Evolutionary conservation across 1,140 invertebrate species (phyloP).

Genomic region (Eupristina koningsbergeri): DNA sequence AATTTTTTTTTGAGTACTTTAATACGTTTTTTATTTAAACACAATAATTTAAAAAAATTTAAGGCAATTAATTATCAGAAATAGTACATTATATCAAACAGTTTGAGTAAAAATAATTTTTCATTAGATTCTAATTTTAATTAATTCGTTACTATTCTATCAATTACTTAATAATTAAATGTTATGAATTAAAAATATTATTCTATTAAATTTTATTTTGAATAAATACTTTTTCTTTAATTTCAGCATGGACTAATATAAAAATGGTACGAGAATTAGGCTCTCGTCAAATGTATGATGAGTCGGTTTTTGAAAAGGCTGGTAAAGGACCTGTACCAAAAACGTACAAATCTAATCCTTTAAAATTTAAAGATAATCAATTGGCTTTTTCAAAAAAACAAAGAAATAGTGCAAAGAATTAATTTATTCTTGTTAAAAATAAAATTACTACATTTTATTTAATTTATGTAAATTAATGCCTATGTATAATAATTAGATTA

Average conservation of each 20-base stretch:
- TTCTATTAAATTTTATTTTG: slow-evolving; percentile 10
- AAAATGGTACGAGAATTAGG: slow-evolving; percentile 85
- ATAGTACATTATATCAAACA: too few species aligned
- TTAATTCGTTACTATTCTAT: too few species aligned
- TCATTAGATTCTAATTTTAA: too few species aligned
- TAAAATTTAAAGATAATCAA: slow-evolving; percentile 72
- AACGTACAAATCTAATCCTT: slow-evolving; percentile 89
- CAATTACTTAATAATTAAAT: too few species aligned
- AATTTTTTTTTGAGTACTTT: slow-evolving; percentile 28
- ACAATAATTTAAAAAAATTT: too few species aligned
- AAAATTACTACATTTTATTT: too few species aligned
- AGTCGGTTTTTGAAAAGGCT: slow-evolving; percentile 85
- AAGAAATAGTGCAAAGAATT: slow-evolving; percentile 45
- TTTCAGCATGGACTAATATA: slow-evolving; percentile 86
- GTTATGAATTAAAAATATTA: too few species aligned
- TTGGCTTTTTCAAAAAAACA: slow-evolving; percentile 50
- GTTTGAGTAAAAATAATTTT: too few species aligned
- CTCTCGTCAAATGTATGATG: slow-evolving; percentile 83
- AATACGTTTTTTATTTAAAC: too few species aligned
- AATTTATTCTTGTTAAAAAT: slow-evolving; percentile 32
- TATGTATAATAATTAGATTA: too few species aligned
- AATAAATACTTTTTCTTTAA: slow-evolving; percentile 26
- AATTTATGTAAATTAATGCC: too few species aligned
- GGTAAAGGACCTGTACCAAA: slow-evolving; percentile 88
- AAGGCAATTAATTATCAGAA: too few species aligned